Conservation (phyloP, 2,888 invertebrate genomes). For the Hyposoter didymator region DNA sequence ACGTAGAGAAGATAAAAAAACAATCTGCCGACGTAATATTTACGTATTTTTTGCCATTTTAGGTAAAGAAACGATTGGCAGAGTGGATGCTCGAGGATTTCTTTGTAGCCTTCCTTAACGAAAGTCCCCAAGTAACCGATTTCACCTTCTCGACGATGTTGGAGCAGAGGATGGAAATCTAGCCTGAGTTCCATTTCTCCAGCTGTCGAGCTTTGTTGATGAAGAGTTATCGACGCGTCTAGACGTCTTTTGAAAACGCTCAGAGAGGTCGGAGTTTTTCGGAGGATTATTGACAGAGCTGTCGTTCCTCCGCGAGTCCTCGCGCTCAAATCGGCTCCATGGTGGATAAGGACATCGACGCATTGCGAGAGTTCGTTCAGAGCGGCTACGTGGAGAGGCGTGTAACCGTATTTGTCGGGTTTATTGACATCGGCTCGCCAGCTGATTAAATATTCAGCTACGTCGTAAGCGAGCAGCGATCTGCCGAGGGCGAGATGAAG, state of each 20-base stretch:
- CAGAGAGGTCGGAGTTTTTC: slow-evolving; percentile 94
- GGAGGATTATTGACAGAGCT: slow-evolving; percentile 92
- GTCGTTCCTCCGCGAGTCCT: slow-evolving; percentile 95
- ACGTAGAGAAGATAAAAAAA: slow-evolving; percentile 93
- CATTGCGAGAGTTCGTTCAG: slow-evolving; percentile 93
- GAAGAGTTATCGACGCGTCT: slow-evolving; percentile 92
- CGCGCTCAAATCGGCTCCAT: slow-evolving; percentile 95
- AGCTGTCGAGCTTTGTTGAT: slow-evolving; percentile 91
- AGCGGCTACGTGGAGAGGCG: slow-evolving; percentile 94
- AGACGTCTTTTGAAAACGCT: slow-evolving; percentile 93
- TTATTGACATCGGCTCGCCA: slow-evolving; percentile 94
- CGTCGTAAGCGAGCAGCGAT: slow-evolving; percentile 92
- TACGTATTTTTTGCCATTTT: slow-evolving; percentile 96
- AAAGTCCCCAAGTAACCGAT: slow-evolving; percentile 94
- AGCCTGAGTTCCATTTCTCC: slow-evolving; percentile 93
- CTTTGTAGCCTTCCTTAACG: slow-evolving; percentile 95
- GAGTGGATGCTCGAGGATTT: slow-evolving; percentile 93
- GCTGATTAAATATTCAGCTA: slow-evolving; percentile 91
- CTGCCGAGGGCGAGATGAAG: slow-evolving; percentile 94
- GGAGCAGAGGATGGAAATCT: slow-evolving; percentile 92
- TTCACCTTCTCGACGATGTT: slow-evolving; percentile 93
- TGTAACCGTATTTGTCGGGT: slow-evolving; percentile 94
- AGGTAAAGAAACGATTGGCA: slow-evolving; percentile 95
- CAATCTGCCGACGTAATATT: slow-evolving; percentile 93
- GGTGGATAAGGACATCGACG: slow-evolving; percentile 92